Base-by-base conservation (phyloP, 2,113 vertebrate species). In the Catharus bicknelli region DNA sequence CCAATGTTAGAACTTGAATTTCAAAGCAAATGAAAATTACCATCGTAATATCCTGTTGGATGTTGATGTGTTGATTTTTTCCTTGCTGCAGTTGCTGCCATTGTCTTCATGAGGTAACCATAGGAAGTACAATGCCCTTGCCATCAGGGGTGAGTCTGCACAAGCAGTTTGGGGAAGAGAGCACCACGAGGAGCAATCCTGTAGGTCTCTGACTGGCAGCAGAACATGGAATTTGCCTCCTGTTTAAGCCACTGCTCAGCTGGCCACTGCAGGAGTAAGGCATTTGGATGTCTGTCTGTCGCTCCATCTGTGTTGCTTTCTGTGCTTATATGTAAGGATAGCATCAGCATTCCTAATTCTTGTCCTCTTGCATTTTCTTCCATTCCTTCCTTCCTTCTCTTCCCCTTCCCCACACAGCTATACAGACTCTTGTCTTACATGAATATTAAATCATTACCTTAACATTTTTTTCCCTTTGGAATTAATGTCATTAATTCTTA, bases 61-160 rank as follows among this genome's bases (percentile, higher is more conserved):
- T 62, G 4, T 17, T 0, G 0, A 19, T 32, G 15, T 14, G 16
- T 53, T 0, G 0, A 4, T 76, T 69, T 83, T 87, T 86, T 48
- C 16, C 20, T 54, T 30, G 42, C 8, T 79, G 51, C 13, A 30
- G 13, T 82, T 61, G 25, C 22, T 57, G 19, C 13, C 2, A 0
- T 85, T 87, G 9, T 58, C 8, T 79, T 72, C 8, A 18, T 6
- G 3, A 48, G 8, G 10, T 53, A 54, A 22, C 8, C 48, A 8
- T 3, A 23, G 42, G 29, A 82, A 81, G 12, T 36, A 29, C 50
- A 53, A 27, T 10, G 9, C 3, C 20, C 20, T 32, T 48, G 40
- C 5, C 16, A 12, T 12, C 0, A 1, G 12, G 7, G 4, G 1
- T 30, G 45, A 38, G 29, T 42, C 34, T 32, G 27, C 23, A 70